Evolutionary conservation across 2,797 vertebrate species (phyloP), one percentile per base, ranked within the genome.

Genomic region (Luscinia luscinia): DNA sequence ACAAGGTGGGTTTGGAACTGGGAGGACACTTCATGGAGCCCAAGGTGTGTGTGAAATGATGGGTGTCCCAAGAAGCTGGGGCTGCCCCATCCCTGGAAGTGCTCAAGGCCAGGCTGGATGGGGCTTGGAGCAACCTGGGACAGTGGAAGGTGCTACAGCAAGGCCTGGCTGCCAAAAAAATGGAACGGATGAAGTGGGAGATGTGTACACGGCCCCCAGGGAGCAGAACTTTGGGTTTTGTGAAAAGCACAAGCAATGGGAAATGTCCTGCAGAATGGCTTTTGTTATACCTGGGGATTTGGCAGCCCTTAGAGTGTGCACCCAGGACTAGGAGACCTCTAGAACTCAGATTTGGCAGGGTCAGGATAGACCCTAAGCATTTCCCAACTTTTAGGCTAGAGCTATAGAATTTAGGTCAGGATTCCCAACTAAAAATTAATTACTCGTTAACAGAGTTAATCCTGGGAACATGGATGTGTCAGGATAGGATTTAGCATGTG

Each of bases 141-240:
- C 1, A 4, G 22, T 27, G 40, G 46, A 52, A 61, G 32, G 46
- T 43, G 63, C 30, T 64, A 24, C 30, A 70, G 77, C 9, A 20
- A 61, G 73, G 38, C 49, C 87, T 30, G 43, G 40, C 68, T 80
- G 84, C 89, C 80, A 84, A 67, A 84, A 58, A 36, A 27, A 8
- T 32, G 7, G 45, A 52, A 23, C 4, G 34, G 57, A 18, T 57
- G 51, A 83, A 61, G 80, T 38, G 30, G n/a, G 36, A 62, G 38
- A 86, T 5, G 24, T 7, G 4, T 27, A 23, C 1, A 2, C 18
- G 18, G 41, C 3, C 55, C 32, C 66, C 0, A 3, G 46, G 58
- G 49, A 41, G 5, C 0, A 6, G 61, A 52, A 75, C 38, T 0
- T 15, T n/a, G 40, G 12, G 3, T 30, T 41, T 9, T 64, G 28